phyloP scores from a whole-genome alignment of 2,888 invertebrate species.

The Microplitis deprimator region DNA sequence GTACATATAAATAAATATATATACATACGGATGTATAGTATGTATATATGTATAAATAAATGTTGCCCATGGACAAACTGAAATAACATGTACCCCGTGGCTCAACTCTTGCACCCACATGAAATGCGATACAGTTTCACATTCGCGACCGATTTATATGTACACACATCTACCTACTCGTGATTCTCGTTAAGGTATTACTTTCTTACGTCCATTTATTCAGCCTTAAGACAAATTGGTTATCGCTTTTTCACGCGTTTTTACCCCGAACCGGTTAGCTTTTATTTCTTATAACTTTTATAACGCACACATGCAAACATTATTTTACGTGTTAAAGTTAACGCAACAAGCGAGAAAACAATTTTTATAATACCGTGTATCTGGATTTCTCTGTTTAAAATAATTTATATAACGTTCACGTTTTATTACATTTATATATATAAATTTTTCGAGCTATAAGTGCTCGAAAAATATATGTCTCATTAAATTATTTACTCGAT shows the following conservation, averaged over 20 bases:
- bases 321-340: neutral
- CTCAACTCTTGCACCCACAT: conserved; percentile 31
- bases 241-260: conserved; percentile 38
- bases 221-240: conserved; percentile 46
- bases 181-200: conserved; percentile 36
- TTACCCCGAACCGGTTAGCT: conserved; percentile 32
- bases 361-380: neutral
- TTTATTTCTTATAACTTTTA: neutral
- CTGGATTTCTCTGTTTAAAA: neutral
- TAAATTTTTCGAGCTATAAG: neutral
- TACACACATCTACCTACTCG: conserved; percentile 24
- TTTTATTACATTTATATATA: too few species aligned
- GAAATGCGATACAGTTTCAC: conserved; percentile 40
- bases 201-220: conserved; percentile 23
- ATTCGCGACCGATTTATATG: conserved; percentile 13
- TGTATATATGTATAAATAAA: conserved; percentile 19
- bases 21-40: neutral
- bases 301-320: neutral
- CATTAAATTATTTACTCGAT: neutral
- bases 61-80: neutral
- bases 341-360: neutral
- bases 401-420: too few species aligned
- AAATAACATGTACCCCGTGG: conserved; percentile 13
- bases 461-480: neutral
- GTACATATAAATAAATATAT: conserved; percentile 5